Evolutionary conservation across 2,113 vertebrate species (phyloP).

Genomic region (Pygoscelis adeliae): DNA sequence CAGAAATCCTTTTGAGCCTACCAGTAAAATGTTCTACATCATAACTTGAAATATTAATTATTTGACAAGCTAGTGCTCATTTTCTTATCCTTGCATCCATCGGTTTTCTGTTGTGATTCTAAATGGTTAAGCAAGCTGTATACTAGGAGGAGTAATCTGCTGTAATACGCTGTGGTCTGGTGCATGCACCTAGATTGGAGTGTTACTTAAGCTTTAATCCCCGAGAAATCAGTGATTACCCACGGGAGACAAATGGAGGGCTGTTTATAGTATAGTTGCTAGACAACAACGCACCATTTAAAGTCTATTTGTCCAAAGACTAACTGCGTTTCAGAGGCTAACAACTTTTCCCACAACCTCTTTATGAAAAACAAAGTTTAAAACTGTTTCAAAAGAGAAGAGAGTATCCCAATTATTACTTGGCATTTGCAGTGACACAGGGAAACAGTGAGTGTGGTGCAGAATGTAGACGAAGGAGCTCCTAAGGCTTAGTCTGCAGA

Average conservation of each 20-base stretch:
- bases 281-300: not conserved
- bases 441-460: not conserved
- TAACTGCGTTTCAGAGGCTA: not conserved
- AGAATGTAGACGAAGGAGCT: not conserved
- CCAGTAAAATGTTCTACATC: not conserved
- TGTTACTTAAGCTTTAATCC: slow-evolving; percentile 68
- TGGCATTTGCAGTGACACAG: not conserved
- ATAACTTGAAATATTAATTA: slow-evolving; percentile 9
- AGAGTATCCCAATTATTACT: not conserved
- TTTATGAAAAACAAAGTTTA: not conserved
- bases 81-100: not conserved
- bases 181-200: slow-evolving; percentile 59
- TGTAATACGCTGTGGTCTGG: slow-evolving; percentile 35
- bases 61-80: not conserved
- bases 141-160: slow-evolving; percentile 43
- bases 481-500: not conserved
- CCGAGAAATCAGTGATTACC: slow-evolving; percentile 60
- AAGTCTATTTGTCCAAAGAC: slow-evolving; percentile 37
- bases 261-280: slow-evolving; percentile 56
- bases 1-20: not conserved
- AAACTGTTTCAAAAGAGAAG: not conserved
- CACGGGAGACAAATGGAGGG: slow-evolving; percentile 36
- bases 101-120: not conserved
- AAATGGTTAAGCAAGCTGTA: slow-evolving; percentile 54
- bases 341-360: not conserved